phyloP scores from a whole-genome alignment of 2,888 invertebrate genomes.

The Villa cingulata region DNA sequence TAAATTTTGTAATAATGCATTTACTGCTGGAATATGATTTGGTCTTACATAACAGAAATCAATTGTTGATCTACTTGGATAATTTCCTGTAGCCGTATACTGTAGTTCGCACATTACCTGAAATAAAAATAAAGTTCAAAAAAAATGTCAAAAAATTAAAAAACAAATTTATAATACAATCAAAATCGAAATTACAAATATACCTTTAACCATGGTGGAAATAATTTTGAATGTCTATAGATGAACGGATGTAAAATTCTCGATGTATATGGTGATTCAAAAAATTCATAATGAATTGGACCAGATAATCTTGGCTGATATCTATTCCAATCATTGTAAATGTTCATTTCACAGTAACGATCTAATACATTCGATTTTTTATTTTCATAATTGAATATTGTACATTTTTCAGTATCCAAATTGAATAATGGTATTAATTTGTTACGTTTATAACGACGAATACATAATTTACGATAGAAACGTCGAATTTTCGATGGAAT shows the following conservation, averaged over 20 bases:
- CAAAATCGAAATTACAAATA: constrained; percentile 27
- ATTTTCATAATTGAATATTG: not conserved
- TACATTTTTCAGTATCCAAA: constrained; percentile 36
- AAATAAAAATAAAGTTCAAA: not conserved
- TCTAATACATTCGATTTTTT: constrained; percentile 25
- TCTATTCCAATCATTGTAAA: not conserved
- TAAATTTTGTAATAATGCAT: constrained; percentile 64
- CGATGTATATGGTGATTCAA: constrained; percentile 57
- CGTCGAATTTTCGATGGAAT: constrained; percentile 34
- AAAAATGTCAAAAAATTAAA: constrained; percentile 33
- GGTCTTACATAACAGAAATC: constrained; percentile 81
- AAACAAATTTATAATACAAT: constrained; percentile 38
- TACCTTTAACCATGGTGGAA: constrained; percentile 58
- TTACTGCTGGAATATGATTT: constrained; percentile 77
- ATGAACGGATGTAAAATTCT: constrained; percentile 73
- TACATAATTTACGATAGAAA: constrained; percentile 43
- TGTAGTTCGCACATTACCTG: constrained; percentile 39
- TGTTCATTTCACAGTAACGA: constrained; percentile 24
- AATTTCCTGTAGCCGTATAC: constrained; percentile 28
- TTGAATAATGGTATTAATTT: constrained; percentile 43
- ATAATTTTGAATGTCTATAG: constrained; percentile 49
- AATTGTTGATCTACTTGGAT: constrained; percentile 45
- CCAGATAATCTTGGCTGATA: constrained; percentile 37
- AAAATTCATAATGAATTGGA: constrained; percentile 39
- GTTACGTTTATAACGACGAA: constrained; percentile 44